Base-by-base conservation (phyloP, 2,888 invertebrate genomes). In the Lasioglossum malachurum region DNA sequence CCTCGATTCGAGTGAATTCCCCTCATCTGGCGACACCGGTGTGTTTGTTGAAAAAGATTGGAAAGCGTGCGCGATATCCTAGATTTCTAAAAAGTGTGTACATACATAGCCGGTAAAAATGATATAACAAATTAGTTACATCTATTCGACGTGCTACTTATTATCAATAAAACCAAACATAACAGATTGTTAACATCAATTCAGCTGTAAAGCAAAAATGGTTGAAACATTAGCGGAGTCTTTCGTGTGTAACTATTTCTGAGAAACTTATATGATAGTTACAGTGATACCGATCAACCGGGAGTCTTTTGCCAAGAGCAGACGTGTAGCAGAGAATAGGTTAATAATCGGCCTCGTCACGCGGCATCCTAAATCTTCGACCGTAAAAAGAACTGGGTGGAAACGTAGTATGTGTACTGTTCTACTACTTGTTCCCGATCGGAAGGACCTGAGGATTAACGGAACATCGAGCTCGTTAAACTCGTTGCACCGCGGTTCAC, bases 401-500 rank as follows among this genome's bases (percentile, higher is more conserved):
- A 69, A 77, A 53, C 71, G 67, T 31, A 46, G 31, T 44, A 44
- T 44, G 44, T 12, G 46, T 57, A 57, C 67, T 12, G 38, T 19
- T 73, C 85, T 57, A 71, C 76, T 73, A 27, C 8, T 60, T 53
- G 77, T 53, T 46, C 53, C 64, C 71, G 74, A 72, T 80, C 78
- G 80, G 76, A 79, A 75, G 71, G 75, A 80, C 77, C 60, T 53
- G 71, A 12, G 71, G 77, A 71, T 87, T 87, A 87, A 87, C 87
- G 87, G 87, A 87, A 86, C 83, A 76, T 83, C 78, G 80, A 82
- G 76, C 86, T 87, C 87, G 83, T 87, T 87, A 87, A 85, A 78
- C 83, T 35, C 72, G 79, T 73, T 79, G 87, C 78, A 77, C 23
- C 71, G 77, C 49, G 69, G 73, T 80, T 82, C 80, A 77, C 71